Percentiles rank a stretch among this genome's conserved stretches.
phyloP scores from a whole-genome alignment of 2,888 invertebrate genomes.

The Lithophane semibrunnea region DNA sequence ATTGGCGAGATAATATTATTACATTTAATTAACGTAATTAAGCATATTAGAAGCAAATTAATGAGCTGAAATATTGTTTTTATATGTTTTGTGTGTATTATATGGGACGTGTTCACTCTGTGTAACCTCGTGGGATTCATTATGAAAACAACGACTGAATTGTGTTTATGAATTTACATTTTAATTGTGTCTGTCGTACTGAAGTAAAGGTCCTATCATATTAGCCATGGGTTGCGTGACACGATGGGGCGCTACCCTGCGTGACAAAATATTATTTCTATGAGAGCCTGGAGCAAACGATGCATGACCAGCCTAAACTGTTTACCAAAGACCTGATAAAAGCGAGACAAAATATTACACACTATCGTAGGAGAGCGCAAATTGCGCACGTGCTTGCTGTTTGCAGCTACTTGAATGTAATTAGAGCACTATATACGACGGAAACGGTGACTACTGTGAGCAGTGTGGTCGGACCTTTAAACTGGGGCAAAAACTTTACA shows the following conservation, averaged over 20 bases:
- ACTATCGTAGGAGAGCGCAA: neutral
- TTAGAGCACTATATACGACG: neutral
- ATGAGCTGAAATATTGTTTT: slow-evolving; percentile 61
- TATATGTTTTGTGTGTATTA: slow-evolving; percentile 35
- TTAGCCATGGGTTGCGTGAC: slow-evolving; percentile 17
- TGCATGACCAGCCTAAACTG: neutral
- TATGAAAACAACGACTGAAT: slow-evolving; percentile 42
- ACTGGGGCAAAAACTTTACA: slow-evolving; percentile 4
- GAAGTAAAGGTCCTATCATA: slow-evolving; percentile 35
- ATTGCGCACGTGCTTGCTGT: too few species aligned
- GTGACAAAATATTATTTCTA: slow-evolving; percentile 31
- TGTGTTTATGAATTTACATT: slow-evolving; percentile 50
- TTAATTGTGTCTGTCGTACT: slow-evolving; percentile 37
- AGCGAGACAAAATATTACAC: neutral
- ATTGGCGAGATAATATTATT: slow-evolving; percentile 71
- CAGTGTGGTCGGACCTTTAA: slow-evolving; percentile 12
- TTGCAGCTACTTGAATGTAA: neutral
- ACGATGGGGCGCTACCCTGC: neutral
- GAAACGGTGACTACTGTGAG: neutral
- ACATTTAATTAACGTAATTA: slow-evolving; percentile 74
- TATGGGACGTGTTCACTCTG: slow-evolving; percentile 31
- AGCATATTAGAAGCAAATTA: slow-evolving; percentile 61
- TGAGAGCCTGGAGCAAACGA: neutral
- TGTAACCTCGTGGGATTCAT: slow-evolving; percentile 35
- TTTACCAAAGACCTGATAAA: neutral